A percentile compares a stretch with the other conserved stretches of the same genome.
phyloP scores from a whole-genome alignment of 1,140 invertebrate species.

The Achroia grisella region DNA sequence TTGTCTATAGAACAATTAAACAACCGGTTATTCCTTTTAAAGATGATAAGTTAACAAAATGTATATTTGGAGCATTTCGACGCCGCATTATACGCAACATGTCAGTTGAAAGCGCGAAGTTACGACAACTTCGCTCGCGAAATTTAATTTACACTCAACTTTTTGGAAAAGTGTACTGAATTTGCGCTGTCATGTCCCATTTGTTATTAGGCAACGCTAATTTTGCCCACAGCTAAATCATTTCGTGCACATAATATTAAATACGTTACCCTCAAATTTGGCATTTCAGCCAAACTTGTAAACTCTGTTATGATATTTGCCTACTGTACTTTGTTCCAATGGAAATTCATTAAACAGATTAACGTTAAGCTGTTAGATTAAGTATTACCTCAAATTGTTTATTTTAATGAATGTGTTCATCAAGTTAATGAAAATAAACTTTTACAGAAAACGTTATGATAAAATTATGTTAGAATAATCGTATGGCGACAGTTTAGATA shows the following conservation, averaged over 20 bases:
- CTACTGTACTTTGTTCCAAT: constrained; percentile 15
- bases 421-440: no score
- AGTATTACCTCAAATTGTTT: no score
- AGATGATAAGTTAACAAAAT: constrained; percentile 10
- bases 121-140: constrained; percentile 27
- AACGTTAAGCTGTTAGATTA: neutral
- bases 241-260: constrained; percentile 39
- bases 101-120: constrained; percentile 24
- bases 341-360: constrained; percentile 9
- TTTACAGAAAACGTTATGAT: no score
- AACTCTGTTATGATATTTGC: constrained; percentile 32
- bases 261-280: constrained; percentile 29
- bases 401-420: no score
- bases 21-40: constrained; percentile 3
- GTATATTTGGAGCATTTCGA: constrained; percentile 8
- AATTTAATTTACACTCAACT: constrained; percentile 42
- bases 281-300: constrained; percentile 28
- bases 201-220: constrained; percentile 39
- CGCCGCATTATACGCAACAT: constrained; percentile 23
- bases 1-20: neutral
- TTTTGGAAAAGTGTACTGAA: constrained; percentile 37
- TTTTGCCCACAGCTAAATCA: constrained; percentile 33
- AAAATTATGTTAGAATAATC: no score
- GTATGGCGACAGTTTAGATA: neutral
- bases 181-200: constrained; percentile 36